Conservation (phyloP, 1,140 invertebrate genomes). For the Ceratina calcarata region DNA sequence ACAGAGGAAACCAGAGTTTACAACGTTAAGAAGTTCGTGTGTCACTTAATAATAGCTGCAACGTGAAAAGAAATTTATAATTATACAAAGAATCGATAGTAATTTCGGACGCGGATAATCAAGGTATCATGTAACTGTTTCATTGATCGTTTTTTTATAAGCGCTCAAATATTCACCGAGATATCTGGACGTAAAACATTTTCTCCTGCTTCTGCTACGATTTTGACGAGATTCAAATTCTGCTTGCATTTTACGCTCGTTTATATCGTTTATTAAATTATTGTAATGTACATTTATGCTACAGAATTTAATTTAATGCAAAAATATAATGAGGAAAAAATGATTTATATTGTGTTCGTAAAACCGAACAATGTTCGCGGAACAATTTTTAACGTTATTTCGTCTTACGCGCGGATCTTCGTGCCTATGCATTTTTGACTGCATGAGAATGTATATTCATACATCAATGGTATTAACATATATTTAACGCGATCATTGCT, state of each 20-base stretch:
- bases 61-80: conserved; percentile 6
- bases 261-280: too few species aligned
- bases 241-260: conserved; percentile 29
- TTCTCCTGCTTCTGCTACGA: conserved; percentile 12
- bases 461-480: not conserved
- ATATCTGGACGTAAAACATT: not conserved
- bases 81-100: conserved; percentile 16
- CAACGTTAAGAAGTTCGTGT: conserved; percentile 25
- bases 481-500: conserved; percentile 17
- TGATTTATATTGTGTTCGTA: not conserved
- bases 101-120: conserved; percentile 26
- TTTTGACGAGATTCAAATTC: conserved; percentile 11
- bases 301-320: conserved; percentile 40
- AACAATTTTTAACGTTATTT: conserved; percentile 6
- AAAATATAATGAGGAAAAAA: not conserved
- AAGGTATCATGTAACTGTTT: conserved; percentile 32
- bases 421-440: conserved; percentile 25
- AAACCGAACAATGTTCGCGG: not conserved
- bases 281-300: too few species aligned
- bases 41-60: conserved; percentile 15
- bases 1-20: conserved; percentile 16
- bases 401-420: conserved; percentile 16
- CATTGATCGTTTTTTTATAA: conserved; percentile 36
- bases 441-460: not conserved
- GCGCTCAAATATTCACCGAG: conserved; percentile 20